phyloP scores from a whole-genome alignment of 1,140 invertebrate species.

The Nylanderia fulva region DNA sequence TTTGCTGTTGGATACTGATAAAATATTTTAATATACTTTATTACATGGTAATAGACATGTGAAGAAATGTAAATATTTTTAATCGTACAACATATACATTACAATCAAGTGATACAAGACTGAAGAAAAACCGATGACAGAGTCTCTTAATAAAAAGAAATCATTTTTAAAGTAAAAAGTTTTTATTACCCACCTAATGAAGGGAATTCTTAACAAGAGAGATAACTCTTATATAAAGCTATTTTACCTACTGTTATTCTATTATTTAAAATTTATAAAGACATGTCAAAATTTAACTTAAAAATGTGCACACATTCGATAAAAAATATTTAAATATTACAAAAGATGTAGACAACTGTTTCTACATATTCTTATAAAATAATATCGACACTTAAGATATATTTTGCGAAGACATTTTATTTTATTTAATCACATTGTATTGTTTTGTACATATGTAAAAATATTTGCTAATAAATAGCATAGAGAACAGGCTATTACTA shows the following conservation, averaged over 20 bases:
- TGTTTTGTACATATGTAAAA: constrained; percentile 77
- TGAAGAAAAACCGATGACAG: constrained; percentile 67
- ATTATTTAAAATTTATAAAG: not conserved
- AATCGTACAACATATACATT: constrained; percentile 64
- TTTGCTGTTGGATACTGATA: constrained; percentile 69
- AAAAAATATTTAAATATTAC: not conserved
- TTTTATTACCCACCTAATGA: constrained; percentile 61
- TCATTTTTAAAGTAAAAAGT: constrained; percentile 61
- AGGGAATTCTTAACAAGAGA: not conserved
- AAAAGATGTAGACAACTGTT: too few species aligned
- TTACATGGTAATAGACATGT: constrained; percentile 62
- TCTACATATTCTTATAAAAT: not conserved
- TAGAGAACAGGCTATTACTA: constrained; percentile 58
- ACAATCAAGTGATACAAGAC: constrained; percentile 68
- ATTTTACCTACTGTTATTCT: not conserved
- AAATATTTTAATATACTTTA: constrained; percentile 68
- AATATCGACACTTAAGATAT: constrained; percentile 22
- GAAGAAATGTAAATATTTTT: constrained; percentile 68
- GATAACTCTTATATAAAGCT: not conserved
- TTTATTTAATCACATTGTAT: constrained; percentile 73
- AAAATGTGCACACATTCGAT: not conserved
- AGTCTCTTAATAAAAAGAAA: constrained; percentile 66
- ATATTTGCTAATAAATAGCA: constrained; percentile 71
- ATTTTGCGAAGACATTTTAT: constrained; percentile 69
- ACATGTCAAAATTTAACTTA: not conserved